Evolutionary conservation across 1,140 invertebrate genomes (phyloP).

Genomic region (Holcopasites calliopsidis): DNA sequence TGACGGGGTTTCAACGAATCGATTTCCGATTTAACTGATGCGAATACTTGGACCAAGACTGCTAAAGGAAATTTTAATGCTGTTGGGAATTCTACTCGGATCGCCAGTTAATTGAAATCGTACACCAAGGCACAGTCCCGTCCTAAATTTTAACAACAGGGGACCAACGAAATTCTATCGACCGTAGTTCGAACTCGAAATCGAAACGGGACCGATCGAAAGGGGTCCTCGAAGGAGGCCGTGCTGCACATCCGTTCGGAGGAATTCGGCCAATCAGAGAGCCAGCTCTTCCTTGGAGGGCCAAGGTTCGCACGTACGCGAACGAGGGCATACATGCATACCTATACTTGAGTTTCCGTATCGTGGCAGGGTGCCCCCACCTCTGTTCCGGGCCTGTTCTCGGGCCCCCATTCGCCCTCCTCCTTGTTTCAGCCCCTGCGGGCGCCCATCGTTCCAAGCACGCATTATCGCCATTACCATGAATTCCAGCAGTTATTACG

Average conservation of each 20-base stretch:
- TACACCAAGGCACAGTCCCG: too few relatives aligned
- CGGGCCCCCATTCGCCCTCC: conserved; percentile 6
- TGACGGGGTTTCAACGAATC: neutral
- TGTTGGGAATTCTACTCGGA: neutral
- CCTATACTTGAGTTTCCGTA: conserved; percentile 52
- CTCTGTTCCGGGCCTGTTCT: conserved; percentile 46
- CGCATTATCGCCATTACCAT: conserved; percentile 67
- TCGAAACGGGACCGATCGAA: conserved; percentile 17
- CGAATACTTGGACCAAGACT: too few relatives aligned
- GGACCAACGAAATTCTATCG: neutral
- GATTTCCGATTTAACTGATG: neutral
- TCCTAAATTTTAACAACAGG: neutral
- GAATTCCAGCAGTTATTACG: conserved; percentile 69
- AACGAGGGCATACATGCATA: conserved; percentile 3
- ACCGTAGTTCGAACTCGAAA: neutral
- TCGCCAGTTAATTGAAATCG: neutral
- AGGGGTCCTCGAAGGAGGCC: conserved; percentile 38
- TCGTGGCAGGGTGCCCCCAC: conserved; percentile 65
- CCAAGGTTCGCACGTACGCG: conserved; percentile 54
- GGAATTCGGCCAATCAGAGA: conserved; percentile 57
- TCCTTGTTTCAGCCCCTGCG: conserved; percentile 42
- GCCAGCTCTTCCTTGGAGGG: conserved; percentile 43
- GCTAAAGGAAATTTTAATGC: neutral
- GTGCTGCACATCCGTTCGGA: conserved; percentile 59
- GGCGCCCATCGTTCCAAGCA: conserved; percentile 47